Evolutionary conservation across 2,113 vertebrate genomes (phyloP), one percentile per base, ranked within the genome.

Genomic region (Lasiurus cinereus): DNA sequence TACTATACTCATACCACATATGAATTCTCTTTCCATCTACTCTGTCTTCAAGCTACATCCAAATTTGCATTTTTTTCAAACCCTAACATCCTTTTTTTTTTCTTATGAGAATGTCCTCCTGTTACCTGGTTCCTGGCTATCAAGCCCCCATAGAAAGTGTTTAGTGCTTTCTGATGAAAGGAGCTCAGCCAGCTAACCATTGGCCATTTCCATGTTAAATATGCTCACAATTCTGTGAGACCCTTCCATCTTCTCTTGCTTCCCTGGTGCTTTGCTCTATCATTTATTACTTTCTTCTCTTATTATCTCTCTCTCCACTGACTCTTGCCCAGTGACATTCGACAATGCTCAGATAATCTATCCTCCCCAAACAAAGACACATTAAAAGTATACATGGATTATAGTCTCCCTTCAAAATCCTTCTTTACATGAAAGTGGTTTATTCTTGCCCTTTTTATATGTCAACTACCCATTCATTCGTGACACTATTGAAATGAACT

Each of bases 181-280:
- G 62, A 15, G 11, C n/a, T 70, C 19, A 72, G 16, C 22, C 8
- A 48, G 6, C 29, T 62, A 48, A 31, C 48, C 24, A 48, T 3
- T 77, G 33, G 19, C 83, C 82, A 54, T 91, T 93, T 93, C 69
- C 43, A 5, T 43, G 66, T 73, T 76, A 94, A 95, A 73, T 79
- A 33, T 86, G 24, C 52, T 88, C 54, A 72, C 0, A 2, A 62
- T 59, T 82, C 62, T 62, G 59, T 4, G 3, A 96, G 80, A 84
- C 33, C 21, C 52, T 92, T 52, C 82, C 10, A 27, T 78, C 36
- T 95, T 62, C 9, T 87, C 50, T 66, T 50, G 16, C 43, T 27
- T 89, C 50, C 27, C 43, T 33, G 6, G 13, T 48, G 12, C 22
- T 64, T 78, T 64, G 33, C 12, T 36, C 6, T 19, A 54, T 56